Evolutionary conservation across 2,113 vertebrate genomes (phyloP).

Genomic region (Podiceps cristatus): DNA sequence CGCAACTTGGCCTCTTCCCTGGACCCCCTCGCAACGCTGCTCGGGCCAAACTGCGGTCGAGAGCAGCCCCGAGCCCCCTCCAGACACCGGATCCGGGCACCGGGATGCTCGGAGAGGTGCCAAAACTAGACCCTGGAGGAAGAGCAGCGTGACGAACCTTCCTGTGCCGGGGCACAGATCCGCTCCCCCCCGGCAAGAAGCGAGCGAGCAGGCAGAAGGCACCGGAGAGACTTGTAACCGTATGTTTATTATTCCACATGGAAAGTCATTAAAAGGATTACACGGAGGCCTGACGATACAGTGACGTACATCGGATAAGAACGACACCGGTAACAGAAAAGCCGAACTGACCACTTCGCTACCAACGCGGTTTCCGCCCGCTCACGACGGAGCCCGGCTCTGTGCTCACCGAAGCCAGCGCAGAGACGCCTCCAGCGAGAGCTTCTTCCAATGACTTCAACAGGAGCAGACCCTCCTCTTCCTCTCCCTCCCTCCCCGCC

Average conservation of each 20-base stretch:
- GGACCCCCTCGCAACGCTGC: accelerated
- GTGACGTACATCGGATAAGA: slow-evolving; percentile 3
- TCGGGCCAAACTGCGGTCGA: accelerated
- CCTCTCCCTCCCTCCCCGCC: not conserved
- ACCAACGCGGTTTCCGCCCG: not conserved
- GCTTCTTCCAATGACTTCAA: not conserved
- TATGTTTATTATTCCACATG: slow-evolving; percentile 62
- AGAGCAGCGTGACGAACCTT: accelerated
- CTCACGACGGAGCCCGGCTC: not conserved
- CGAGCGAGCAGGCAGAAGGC: slow-evolving; percentile 3
- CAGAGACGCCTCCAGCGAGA: not conserved
- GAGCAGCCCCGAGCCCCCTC: accelerated
- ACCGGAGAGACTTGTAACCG: not conserved
- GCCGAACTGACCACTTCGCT: not conserved
- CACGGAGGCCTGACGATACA: slow-evolving; percentile 12
- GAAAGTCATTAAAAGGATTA: slow-evolving; percentile 59
- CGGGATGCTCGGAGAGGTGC: accelerated
- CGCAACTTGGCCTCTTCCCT: not conserved
- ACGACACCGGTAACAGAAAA: not conserved
- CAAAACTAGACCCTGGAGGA: not conserved
- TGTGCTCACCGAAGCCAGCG: not conserved
- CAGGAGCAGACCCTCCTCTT: not conserved
- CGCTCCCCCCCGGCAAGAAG: not conserved
- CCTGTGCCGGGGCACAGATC: accelerated
- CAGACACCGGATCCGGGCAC: accelerated